Conservation (phyloP, 2,888 invertebrate species). For the Watsonalla cultraria region DNA sequence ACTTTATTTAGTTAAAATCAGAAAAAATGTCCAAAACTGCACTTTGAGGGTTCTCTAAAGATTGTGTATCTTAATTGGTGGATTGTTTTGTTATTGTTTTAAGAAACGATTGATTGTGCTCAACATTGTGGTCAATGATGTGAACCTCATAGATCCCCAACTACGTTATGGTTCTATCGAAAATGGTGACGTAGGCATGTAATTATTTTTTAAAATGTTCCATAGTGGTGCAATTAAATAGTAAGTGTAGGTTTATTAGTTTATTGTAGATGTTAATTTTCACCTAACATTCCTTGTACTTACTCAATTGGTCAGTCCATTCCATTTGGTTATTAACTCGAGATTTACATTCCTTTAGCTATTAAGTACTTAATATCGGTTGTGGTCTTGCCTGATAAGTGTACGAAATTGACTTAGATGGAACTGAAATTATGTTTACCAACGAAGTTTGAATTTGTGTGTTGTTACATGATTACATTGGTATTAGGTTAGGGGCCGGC, state of each 20-base stretch:
- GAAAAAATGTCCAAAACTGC: neutral
- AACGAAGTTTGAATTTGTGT: constrained; percentile 63
- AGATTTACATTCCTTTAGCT: constrained; percentile 75
- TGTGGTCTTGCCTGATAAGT: constrained; percentile 80
- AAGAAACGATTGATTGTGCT: constrained; percentile 24
- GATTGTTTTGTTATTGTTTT: constrained; percentile 13
- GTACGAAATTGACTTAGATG: constrained; percentile 71
- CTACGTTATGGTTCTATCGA: neutral
- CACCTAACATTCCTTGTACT: constrained; percentile 36
- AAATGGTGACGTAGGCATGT: neutral
- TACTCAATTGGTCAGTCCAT: constrained; percentile 47
- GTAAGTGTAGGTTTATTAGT: constrained; percentile 18
- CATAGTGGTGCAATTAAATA: constrained; percentile 12
- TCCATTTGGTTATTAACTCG: constrained; percentile 48
- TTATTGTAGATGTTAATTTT: constrained; percentile 35
- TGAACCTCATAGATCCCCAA: neutral
- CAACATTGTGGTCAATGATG: constrained; percentile 27
- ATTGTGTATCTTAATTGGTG: constrained; percentile 3
- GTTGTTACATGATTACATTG: constrained; percentile 61
- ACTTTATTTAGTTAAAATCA: neutral
- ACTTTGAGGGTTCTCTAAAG: neutral
- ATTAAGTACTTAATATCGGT: constrained; percentile 79
- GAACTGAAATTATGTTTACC: constrained; percentile 76
- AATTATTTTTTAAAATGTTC: constrained; percentile 2
- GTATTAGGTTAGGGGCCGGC: constrained; percentile 44